Evolutionary conservation across 2,888 invertebrate species (phyloP).

Genomic region (Thera britannica): DNA sequence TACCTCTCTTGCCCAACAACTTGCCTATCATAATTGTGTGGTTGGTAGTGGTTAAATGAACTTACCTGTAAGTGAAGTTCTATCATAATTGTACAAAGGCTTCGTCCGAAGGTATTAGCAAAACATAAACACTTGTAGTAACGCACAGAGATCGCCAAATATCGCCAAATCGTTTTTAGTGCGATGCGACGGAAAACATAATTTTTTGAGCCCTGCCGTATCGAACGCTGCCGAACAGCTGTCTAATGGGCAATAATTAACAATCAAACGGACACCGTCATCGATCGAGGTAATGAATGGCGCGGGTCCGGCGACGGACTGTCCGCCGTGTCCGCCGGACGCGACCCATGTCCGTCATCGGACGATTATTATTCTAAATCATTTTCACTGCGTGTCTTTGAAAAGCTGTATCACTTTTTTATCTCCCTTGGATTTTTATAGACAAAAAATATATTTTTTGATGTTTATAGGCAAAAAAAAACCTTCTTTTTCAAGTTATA

Average conservation of each 20-base stretch:
- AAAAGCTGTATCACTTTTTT: too few species aligned
- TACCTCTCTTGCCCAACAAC: too few species aligned
- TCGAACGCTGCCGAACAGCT: slow-evolving; percentile 19
- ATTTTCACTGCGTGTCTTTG: not conserved
- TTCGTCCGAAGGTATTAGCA: not conserved
- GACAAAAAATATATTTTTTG: too few species aligned
- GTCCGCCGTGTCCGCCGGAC: slow-evolving; percentile 67
- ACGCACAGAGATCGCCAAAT: too few species aligned
- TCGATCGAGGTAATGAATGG: slow-evolving; percentile 61
- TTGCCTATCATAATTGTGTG: too few species aligned
- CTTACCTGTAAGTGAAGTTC: too few species aligned
- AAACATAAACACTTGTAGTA: not conserved
- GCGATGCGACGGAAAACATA: not conserved
- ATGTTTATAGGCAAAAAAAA: too few species aligned
- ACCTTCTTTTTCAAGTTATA: too few species aligned
- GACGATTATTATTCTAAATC: slow-evolving; percentile 12
- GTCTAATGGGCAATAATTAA: slow-evolving; percentile 34
- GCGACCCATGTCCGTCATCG: slow-evolving; percentile 67
- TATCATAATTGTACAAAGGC: too few species aligned
- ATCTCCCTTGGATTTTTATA: too few species aligned
- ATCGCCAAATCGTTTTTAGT: too few species aligned
- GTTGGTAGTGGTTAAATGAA: too few species aligned
- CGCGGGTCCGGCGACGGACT: slow-evolving; percentile 64
- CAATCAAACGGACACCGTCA: slow-evolving; percentile 36
- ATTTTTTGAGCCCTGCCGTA: slow-evolving; percentile 10